phyloP scores from a whole-genome alignment of 2,888 invertebrate species.

The Eupithecia exiguata region DNA sequence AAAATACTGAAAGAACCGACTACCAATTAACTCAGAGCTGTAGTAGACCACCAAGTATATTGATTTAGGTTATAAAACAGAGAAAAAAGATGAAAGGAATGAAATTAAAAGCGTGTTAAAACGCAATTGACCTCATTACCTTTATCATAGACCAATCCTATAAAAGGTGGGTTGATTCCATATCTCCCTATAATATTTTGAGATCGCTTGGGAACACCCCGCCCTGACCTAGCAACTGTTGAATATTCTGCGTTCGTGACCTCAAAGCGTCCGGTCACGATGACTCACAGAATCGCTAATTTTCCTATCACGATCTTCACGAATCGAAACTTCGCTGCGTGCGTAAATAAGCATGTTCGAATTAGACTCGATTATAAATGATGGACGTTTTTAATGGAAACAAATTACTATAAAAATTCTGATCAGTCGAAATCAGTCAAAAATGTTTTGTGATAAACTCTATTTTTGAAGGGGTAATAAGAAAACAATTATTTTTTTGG shows the following conservation, averaged over 20 bases:
- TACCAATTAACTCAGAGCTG: neutral
- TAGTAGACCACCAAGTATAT: neutral
- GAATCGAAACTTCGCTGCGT: conserved; percentile 50
- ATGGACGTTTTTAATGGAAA: conserved; percentile 18
- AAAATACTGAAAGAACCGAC: too few species aligned
- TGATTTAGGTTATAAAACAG: too few species aligned
- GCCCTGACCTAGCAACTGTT: conserved; percentile 19
- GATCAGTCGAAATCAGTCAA: neutral
- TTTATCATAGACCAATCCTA: neutral
- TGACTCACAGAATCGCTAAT: conserved; percentile 51
- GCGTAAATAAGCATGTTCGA: conserved; percentile 39
- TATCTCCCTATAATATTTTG: neutral
- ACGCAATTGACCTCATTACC: neutral
- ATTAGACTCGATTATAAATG: conserved; percentile 39
- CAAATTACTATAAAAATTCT: neutral
- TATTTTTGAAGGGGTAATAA: neutral
- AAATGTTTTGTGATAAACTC: neutral
- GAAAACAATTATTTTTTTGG: too few species aligned
- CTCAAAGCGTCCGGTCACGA: conserved; percentile 47
- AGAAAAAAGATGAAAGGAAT: neutral
- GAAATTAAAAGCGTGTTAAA: neutral
- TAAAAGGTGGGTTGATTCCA: neutral
- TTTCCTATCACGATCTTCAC: conserved; percentile 51
- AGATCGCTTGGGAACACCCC: conserved; percentile 16
- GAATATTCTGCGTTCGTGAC: conserved; percentile 26